A percentile compares a stretch with the other conserved stretches of the same genome.
Evolutionary conservation across 23 tunicate species (phyloP).

Genomic region (Styela clava): DNA sequence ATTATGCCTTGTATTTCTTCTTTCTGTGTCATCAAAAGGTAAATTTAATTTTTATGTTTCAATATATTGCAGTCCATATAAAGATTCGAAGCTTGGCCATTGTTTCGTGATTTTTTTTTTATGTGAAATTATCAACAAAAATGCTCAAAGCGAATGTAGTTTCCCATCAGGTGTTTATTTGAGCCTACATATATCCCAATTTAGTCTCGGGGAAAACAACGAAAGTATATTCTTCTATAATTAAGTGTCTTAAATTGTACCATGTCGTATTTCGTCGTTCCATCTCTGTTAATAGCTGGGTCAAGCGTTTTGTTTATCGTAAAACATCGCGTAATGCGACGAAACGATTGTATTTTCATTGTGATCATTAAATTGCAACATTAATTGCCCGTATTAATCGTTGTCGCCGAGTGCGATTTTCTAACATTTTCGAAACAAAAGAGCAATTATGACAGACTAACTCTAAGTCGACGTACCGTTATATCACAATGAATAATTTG

Average conservation of each 20-base stretch:
- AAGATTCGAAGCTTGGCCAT: too few relatives aligned
- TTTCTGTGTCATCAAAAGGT: background rate
- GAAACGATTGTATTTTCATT: background rate
- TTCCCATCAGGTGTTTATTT: too few relatives aligned
- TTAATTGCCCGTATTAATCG: background rate
- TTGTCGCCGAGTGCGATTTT: background rate
- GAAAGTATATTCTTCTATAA: too few relatives aligned
- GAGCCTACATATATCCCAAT: too few relatives aligned
- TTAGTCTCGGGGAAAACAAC: too few relatives aligned
- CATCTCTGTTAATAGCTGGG: background rate
- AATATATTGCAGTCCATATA: too few relatives aligned
- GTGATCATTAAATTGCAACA: background rate
- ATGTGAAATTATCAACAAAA: too few relatives aligned
- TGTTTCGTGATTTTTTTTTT: too few relatives aligned
- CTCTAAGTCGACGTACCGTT: background rate
- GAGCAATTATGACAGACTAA: background rate
- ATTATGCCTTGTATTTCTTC: background rate
- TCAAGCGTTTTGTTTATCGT: background rate
- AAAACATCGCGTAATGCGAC: background rate
- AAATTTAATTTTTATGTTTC: too few relatives aligned
- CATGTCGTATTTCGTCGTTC: too few relatives aligned
- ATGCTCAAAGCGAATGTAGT: too few relatives aligned
- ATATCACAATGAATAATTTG: background rate
- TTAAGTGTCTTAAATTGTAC: too few relatives aligned
- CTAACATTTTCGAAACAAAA: background rate